Base-by-base conservation (phyloP, 2,888 invertebrate genomes). In the Drosophila prolongata region DNA sequence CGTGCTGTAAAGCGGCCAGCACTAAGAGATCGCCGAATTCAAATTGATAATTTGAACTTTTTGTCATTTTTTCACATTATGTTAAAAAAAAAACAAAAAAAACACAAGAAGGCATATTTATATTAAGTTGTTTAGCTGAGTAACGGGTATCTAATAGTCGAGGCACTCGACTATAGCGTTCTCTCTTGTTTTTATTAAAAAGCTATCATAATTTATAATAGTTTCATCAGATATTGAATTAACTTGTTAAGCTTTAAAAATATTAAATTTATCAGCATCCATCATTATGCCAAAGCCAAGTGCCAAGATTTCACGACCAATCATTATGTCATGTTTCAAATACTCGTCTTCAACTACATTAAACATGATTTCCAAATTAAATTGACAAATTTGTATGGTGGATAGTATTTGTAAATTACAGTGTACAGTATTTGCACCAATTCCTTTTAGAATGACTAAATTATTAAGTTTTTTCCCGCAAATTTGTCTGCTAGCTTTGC, bases 251-350 rank as follows among this genome's bases (percentile, higher is more conserved):
- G 42, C 43, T 37, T 57, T 24, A 19, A 43, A 43, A 43, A 52
- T 55, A 38, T 50, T 16, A 9, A 67, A 60, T 11, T 67, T 55
- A 16, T 67, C 27, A 27, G 50, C 42, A 14, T 57, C 56, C 6
- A 57, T 57, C 10, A 37, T 53, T 10, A 68, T 30, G 4, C 62
- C 50, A 35, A 70, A 70, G 14, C 55, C 55, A 42, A 38, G 38
- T 11, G 16, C 6, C 1, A 59, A 16, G 24, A 70, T 56, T 42
- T 70, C 59, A 1, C 34, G 56, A 6, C 66, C 66, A 43, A 71
- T 57, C 60, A 71, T 52, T 37, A 71, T 47, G 19, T 61, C 70
- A n/a, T 64, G 13, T n/a, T 70, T 59, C 6, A 69, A 35, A 56
- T 38, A 40, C 3, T 64, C 35, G 44, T 59, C 38, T 1, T 3